Base-by-base conservation (phyloP, 2,113 vertebrate genomes). In the Carollia perspicillata region DNA sequence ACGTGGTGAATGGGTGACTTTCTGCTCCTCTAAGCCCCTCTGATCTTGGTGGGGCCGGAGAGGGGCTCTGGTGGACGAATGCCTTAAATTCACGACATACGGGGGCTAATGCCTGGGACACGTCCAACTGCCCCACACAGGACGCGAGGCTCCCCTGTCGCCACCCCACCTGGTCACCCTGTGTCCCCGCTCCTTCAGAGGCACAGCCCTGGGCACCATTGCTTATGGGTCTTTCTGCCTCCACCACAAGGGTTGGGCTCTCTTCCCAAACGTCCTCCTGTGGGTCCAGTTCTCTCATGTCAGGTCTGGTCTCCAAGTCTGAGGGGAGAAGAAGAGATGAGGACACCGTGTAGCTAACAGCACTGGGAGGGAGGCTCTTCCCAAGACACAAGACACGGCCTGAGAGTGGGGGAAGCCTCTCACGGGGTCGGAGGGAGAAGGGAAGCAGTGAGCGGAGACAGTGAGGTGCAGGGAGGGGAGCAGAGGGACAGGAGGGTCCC, bases 241-340 rank as follows among this genome's bases (percentile, higher is more conserved):
- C 37, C n/a, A 18, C 87, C 40, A 5, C 14, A 1, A 33, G 7
- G 0, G 51, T 26, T 6, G 42, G 30, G 12, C 49, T 8, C 68
- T 81, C 42, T 81, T 93, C 51, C 0, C 0, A 53, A 78, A 18
- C n/a, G 60, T 77, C 60, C 7, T 77, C 75, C 60, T 83, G 53
- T 5, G 51, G 51, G 17, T 68, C 51, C 22, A 12, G 13, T 26
- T 77, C 86, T 71, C 83, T 93, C 93, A 83, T 53, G 40, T 93
- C 68, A 28, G 75, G 68, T 83, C 81, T 83, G 49, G 69, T 65
- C 13, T 77, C 68, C 90, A 79, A 65, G 75, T 95, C 96, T 96
- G 60, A 23, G 17, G 72, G 44, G 16, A 5, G 5, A 13, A 30
- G 12, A 44, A 35, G 47, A 79, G 71, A 47, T 88, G 69, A 60